These are phyloP conservation scores for Rugalucina vietnamica DNA, from an alignment of 2,888 invertebrate genomes.

Conservation along the genomic window DNA sequence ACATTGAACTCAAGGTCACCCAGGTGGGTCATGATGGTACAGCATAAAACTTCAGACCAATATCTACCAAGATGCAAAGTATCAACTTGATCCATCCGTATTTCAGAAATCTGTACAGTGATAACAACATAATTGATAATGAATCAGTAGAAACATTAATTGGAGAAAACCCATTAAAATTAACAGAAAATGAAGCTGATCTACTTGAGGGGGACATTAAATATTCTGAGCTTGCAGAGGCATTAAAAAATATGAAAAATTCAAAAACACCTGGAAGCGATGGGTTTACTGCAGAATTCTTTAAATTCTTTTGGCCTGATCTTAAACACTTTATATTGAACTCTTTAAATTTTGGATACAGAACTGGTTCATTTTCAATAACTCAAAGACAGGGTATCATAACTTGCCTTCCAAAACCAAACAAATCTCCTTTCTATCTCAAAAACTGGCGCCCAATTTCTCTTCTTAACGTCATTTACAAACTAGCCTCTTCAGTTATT, in stretches of 20 bases:
- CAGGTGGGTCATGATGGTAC: too few species aligned
- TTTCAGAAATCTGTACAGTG: neutral
- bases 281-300: neutral
- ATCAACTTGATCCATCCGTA: too few species aligned
- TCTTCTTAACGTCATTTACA: neutral
- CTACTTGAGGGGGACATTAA: neutral
- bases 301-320: neutral
- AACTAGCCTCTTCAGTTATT: neutral
- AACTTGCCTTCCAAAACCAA: neutral
- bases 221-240: neutral
- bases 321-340: neutral
- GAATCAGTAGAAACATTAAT: neutral
- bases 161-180: neutral
- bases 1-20: too few species aligned
- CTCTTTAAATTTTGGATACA: conserved; percentile 3
- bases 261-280: neutral
- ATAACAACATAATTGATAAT: neutral
- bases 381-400: neutral
- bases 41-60: too few species aligned
- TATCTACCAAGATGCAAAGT: too few species aligned
- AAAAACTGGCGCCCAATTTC: neutral
- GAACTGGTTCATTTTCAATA: neutral
- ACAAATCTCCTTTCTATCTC: neutral
- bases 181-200: neutral
- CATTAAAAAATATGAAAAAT: neutral